Evolutionary conservation across 2,888 invertebrate genomes (phyloP).

Genomic region (Apocheima hispidaria): DNA sequence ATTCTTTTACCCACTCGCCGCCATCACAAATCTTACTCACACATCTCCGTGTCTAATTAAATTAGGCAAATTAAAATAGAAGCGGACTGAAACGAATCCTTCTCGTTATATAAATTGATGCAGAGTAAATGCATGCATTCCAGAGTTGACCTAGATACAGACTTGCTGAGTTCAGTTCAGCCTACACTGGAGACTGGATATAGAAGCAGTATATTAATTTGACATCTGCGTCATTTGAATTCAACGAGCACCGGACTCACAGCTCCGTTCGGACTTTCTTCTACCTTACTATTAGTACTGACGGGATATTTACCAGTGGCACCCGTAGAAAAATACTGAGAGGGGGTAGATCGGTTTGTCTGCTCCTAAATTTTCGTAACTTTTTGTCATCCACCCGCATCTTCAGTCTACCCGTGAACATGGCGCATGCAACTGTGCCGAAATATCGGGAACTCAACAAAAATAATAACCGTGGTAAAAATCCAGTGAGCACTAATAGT

Average conservation of each 20-base stretch:
- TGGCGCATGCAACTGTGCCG: too few relatives aligned
- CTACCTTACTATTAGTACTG: too few relatives aligned
- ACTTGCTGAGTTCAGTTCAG: conserved; percentile 43
- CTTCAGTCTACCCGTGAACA: too few relatives aligned
- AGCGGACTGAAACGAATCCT: conserved; percentile 43
- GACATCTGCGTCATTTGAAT: not conserved
- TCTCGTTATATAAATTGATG: conserved; percentile 43
- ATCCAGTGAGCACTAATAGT: too few relatives aligned
- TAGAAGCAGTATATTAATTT: conserved; percentile 19
- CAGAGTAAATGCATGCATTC: conserved; percentile 46
- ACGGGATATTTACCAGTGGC: too few relatives aligned
- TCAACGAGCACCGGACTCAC: not conserved
- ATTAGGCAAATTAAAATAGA: conserved; percentile 44
- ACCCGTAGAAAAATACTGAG: too few relatives aligned
- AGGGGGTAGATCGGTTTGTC: too few relatives aligned
- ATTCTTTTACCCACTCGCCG: conserved; percentile 18
- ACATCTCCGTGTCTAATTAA: conserved; percentile 32
- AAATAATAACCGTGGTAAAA: too few relatives aligned
- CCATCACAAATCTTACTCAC: conserved; percentile 18
- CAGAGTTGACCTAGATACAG: conserved; percentile 59
- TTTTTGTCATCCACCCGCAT: too few relatives aligned
- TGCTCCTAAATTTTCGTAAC: too few relatives aligned
- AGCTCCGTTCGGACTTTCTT: not conserved
- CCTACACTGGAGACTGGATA: conserved; percentile 44
- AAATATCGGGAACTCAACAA: too few relatives aligned